Evolutionary conservation across 2,888 invertebrate species (phyloP), one percentile per base, ranked within the genome.

Genomic region (Acleris cristana): DNA sequence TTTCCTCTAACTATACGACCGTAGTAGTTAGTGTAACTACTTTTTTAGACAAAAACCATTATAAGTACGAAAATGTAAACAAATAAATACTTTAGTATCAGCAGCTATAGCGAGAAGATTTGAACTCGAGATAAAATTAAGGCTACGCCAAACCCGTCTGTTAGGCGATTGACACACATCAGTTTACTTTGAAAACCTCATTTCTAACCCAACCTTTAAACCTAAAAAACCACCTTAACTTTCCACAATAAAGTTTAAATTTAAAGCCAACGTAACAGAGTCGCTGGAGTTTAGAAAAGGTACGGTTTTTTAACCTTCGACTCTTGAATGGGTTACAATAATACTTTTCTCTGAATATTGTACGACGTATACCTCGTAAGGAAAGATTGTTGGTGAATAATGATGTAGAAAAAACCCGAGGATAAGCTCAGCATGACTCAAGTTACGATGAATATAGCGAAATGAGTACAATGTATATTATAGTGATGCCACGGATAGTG

Each of bases 101-200:
- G 18, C 48, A 7, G 48, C 7, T 21, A n/a, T 44, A 56, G 21
- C 58, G 23, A 6, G 26, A 48, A 58, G 66, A 66, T 61, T 53
- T 61, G 66, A 61, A 57, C 52, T 62, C n/a, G 14, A 58, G 66
- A 66, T 66, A 66, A 66, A 66, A 66, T 23, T 66, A 62, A 66
- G 66, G 66, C 52, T 66, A 51, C 26, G 57, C 64, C 57, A 49
- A 66, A 52, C 61, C 44, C 40, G 49, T 57, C 57, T 45, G n/a
- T 45, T 45, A 18, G 23, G 21, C 55, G 45, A 56, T 53, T 66
- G 66, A 61, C 66, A 66, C 56, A 66, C 61, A 66, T 48, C 23
- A 8, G 12, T 7, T 48, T 18, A 48, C 58, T 23, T 26, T 18
- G 2, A 12, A 14, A 48, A 45, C 10, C 48, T 26, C 58, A 4